A percentile compares a stretch with the other conserved stretches of the same genome.
Evolutionary conservation across 2,113 vertebrate genomes (phyloP).

Genomic region (Anas platyrhynchos): DNA sequence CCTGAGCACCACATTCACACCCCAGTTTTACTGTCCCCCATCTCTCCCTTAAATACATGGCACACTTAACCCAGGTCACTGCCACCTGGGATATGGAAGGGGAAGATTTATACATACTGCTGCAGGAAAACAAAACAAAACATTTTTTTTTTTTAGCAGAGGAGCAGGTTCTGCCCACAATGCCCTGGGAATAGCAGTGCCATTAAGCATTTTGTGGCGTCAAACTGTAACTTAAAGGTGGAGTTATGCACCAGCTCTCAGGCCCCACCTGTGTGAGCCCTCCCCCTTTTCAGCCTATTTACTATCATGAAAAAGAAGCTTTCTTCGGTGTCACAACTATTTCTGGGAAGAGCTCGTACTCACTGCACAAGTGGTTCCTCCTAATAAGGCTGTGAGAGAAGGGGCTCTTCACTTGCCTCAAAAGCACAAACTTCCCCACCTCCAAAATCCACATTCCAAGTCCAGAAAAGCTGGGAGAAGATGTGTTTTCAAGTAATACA

Average conservation of each 20-base stretch:
- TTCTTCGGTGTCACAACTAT: neutral
- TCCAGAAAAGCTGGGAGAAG: neutral
- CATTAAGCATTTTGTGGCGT: neutral
- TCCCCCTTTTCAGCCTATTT: neutral
- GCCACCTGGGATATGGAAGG: neutral
- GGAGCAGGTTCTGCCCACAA: neutral
- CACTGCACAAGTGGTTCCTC: neutral
- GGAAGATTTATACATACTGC: neutral
- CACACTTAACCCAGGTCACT: neutral
- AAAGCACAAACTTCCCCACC: neutral
- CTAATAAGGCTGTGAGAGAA: neutral
- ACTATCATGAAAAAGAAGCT: neutral
- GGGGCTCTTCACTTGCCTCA: neutral
- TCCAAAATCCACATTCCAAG: neutral
- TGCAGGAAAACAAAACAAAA: neutral
- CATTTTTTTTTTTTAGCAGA: neutral
- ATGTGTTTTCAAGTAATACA: fast-evolving
- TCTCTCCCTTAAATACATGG: neutral
- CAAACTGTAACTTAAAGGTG: neutral
- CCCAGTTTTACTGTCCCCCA: neutral
- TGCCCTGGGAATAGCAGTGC: neutral
- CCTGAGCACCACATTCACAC: neutral
- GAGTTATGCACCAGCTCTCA: neutral
- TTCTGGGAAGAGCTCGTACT: neutral
- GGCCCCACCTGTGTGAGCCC: neutral